These are phyloP conservation scores for Botrylloides violaceus DNA, from an alignment of 23 tunicate genomes.

Conservation along the genomic window DNA sequence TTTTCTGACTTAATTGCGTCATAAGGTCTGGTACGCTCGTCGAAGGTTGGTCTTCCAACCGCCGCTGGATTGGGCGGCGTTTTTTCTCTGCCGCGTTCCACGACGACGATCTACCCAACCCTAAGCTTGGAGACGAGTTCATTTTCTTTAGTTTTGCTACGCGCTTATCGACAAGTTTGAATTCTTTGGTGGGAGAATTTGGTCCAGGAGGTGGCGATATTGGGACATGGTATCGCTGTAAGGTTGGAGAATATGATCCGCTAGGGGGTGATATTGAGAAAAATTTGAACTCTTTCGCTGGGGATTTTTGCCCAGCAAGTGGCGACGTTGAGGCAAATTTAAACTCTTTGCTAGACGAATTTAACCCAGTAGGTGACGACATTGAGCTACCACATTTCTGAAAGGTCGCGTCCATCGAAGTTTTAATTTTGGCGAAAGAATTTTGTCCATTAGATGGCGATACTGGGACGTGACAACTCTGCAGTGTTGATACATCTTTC, in stretches of 20 bases:
- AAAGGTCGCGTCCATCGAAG: not conserved
- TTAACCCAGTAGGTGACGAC: conserved; percentile 3
- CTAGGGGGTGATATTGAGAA: not conserved
- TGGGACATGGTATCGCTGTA: not conserved
- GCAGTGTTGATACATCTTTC: not conserved
- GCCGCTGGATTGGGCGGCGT: not conserved
- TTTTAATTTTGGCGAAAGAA: conserved; percentile 4
- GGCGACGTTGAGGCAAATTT: conserved; percentile 5
- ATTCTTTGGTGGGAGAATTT: conserved; percentile 12
- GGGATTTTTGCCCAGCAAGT: conserved; percentile 6
- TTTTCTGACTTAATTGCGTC: conserved; percentile 7
- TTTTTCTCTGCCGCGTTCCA: conserved; percentile 8
- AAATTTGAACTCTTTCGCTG: conserved; percentile 12
- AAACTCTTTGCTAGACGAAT: conserved; percentile 9
- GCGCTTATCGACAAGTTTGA: conserved; percentile 17
- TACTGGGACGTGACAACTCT: not conserved
- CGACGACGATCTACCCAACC: conserved; percentile 2
- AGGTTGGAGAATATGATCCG: conserved; percentile 1
- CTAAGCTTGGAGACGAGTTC: conserved; percentile 5
- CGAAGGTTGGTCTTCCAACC: conserved; percentile 1
- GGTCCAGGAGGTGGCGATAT: conserved; percentile 9
- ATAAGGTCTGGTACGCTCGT: conserved; percentile 15
- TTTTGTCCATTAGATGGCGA: conserved; percentile 2
- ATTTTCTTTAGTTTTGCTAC: not conserved
- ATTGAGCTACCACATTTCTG: not conserved